A percentile compares a stretch with the other conserved stretches of the same genome.
Conservation (phyloP, 2,888 invertebrate genomes). For the Polyommatus iphigenia region DNA sequence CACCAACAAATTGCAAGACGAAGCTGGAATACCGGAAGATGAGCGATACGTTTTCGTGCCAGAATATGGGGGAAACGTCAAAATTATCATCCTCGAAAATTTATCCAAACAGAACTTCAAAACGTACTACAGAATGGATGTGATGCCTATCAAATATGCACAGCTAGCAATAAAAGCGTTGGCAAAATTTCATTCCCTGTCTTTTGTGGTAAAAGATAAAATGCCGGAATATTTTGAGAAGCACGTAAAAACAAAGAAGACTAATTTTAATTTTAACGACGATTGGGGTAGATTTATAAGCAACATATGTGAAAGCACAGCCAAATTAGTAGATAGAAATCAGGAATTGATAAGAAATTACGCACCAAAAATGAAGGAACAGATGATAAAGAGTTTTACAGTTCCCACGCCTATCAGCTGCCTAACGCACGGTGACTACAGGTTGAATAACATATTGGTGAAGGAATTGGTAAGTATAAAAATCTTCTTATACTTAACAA, state of each 20-base stretch:
- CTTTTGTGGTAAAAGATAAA: slow-evolving; percentile 46
- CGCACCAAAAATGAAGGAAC: slow-evolving; percentile 37
- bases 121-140: slow-evolving; percentile 43
- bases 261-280: slow-evolving; percentile 34
- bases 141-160: slow-evolving; percentile 45
- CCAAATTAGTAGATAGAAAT: slow-evolving; percentile 44
- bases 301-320: slow-evolving; percentile 40
- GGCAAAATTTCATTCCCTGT: slow-evolving; percentile 49
- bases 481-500: not conserved
- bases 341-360: slow-evolving; percentile 43
- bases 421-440: slow-evolving; percentile 42
- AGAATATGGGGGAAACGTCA: slow-evolving; percentile 34
- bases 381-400: slow-evolving; percentile 41
- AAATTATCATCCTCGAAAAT: slow-evolving; percentile 42
- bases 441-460: slow-evolving; percentile 39
- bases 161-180: slow-evolving; percentile 46
- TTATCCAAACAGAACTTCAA: slow-evolving; percentile 46
- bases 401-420: slow-evolving; percentile 33
- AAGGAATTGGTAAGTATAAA: slow-evolving; percentile 38
- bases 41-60: slow-evolving; percentile 39
- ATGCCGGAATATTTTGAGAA: slow-evolving; percentile 44
- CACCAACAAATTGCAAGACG: slow-evolving; percentile 43
- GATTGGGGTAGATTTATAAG: slow-evolving; percentile 38
- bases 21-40: slow-evolving; percentile 37
- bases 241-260: slow-evolving; percentile 43